Evolutionary conservation across 2,113 vertebrate species (phyloP), one percentile per base, ranked within the genome.

Genomic region (Neotragus moschatus): DNA sequence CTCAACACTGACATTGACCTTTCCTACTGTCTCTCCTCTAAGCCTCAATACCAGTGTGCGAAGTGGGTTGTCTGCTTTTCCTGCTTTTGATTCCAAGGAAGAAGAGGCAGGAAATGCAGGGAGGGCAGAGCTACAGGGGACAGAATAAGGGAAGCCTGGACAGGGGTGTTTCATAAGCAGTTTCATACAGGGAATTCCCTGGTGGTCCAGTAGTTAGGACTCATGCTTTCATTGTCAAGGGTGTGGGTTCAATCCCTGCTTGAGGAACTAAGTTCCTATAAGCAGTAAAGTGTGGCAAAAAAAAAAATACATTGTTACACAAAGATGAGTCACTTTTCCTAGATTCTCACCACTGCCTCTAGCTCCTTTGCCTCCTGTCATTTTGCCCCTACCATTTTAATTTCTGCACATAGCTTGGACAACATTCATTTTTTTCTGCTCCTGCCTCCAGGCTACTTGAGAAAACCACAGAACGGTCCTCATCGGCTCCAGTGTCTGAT

Each of bases 361-460:
- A 21, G 28, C 21, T 51, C 30, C 30, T 80, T 80, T 51, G 47
- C 77, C 47, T 80, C 28, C 47, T 80, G 77, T 56, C 60, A 49
- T 36, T 88, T 93, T 2, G 1, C 79, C 49, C 56, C 4, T 88
- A 45, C 70, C 30, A 9, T 45, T 49, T 36, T 81, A 81, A 88
- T 93, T 95, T 82, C 63, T 14, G 56, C 23, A 70, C 5, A 53
- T 28, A 63, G 55, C 51, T 51, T n/a, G 61, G 51, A 80, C 16
- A 92, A 63, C n/a, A 19, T 66, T 97, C 19, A 53, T 90, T 93
- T 95, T 95, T 77, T 53, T 88, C 80, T 84, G 45, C 28, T 88
- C 33, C 49, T 96, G 17, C 30, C 61, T 96, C n/a, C 5, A 55
- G 84, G 26, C 49, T 94, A 9, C 84, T 47, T 79, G 84, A 63